phyloP scores from a whole-genome alignment of 2,888 invertebrate genomes.

The Nemotelus pantherinus region DNA sequence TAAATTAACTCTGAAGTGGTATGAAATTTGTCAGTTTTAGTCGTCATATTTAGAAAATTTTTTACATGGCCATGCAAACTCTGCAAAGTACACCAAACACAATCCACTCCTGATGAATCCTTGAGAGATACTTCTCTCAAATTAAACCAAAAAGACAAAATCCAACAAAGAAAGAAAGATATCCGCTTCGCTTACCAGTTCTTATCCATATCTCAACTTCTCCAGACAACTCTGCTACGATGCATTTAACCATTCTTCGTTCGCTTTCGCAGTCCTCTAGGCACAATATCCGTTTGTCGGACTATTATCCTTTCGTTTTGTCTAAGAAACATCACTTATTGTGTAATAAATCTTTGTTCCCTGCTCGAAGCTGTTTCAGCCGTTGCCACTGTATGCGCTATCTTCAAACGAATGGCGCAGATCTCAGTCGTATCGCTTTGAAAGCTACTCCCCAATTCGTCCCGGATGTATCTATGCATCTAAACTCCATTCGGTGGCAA shows the following conservation, averaged over 20 bases:
- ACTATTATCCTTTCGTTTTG: conserved; percentile 43
- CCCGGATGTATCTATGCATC: neutral
- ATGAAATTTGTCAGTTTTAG: too few relatives aligned
- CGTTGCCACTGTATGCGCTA: conserved; percentile 11
- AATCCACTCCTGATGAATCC: neutral
- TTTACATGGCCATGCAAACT: too few relatives aligned
- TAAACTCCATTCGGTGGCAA: neutral
- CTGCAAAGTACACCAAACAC: too few relatives aligned
- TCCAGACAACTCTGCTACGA: neutral
- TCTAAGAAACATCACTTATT: conserved; percentile 43
- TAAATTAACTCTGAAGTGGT: too few relatives aligned
- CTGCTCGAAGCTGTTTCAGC: conserved; percentile 23
- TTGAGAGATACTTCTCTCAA: neutral
- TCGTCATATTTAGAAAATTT: too few relatives aligned
- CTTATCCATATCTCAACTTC: conserved; percentile 29
- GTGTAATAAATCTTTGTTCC: conserved; percentile 44
- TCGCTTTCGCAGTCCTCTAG: conserved; percentile 3
- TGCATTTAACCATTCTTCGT: neutral
- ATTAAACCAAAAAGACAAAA: neutral
- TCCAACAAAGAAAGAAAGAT: conserved; percentile 15
- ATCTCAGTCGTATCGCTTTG: neutral
- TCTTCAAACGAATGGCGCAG: conserved; percentile 1
- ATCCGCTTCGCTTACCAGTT: conserved; percentile 19
- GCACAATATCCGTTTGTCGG: conserved; percentile 31
- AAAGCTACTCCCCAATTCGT: neutral